These are phyloP conservation scores for Paramormyrops hopkinsi DNA, from an alignment of 2,797 vertebrate species.

Conservation along the genomic window DNA sequence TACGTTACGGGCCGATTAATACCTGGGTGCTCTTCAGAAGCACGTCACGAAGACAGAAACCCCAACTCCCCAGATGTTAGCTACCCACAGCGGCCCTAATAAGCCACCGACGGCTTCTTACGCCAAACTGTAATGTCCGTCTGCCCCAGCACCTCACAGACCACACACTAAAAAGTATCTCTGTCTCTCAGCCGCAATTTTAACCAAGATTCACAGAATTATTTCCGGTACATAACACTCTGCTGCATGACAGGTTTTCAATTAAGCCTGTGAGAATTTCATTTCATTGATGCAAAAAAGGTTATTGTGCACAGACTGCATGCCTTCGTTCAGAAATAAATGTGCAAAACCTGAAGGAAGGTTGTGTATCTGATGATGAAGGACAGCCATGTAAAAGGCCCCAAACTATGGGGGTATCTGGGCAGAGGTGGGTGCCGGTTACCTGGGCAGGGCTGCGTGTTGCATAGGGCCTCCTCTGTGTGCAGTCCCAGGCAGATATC, in stretches of 20 bases:
- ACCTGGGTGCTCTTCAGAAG: background rate
- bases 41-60: background rate
- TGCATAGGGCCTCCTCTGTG: conserved; percentile 92
- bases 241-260: background rate
- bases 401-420: conserved; percentile 11
- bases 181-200: background rate
- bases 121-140: background rate
- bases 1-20: background rate
- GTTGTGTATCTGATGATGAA: conserved; percentile 21
- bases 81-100: background rate
- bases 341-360: background rate
- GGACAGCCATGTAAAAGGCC: conserved; percentile 7
- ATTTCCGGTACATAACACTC: background rate
- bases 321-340: background rate
- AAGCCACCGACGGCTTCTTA: background rate
- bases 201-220: background rate
- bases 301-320: background rate
- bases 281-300: background rate
- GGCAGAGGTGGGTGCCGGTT: conserved; percentile 30
- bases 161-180: background rate
- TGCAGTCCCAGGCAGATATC: conserved; percentile 96
- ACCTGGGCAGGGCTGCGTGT: conserved; percentile 89
- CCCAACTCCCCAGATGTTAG: background rate
- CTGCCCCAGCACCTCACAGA: background rate
- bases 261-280: background rate